These are phyloP conservation scores for Ooceraea biroi DNA, from an alignment of 1,140 invertebrate species.

Conservation along the genomic window DNA sequence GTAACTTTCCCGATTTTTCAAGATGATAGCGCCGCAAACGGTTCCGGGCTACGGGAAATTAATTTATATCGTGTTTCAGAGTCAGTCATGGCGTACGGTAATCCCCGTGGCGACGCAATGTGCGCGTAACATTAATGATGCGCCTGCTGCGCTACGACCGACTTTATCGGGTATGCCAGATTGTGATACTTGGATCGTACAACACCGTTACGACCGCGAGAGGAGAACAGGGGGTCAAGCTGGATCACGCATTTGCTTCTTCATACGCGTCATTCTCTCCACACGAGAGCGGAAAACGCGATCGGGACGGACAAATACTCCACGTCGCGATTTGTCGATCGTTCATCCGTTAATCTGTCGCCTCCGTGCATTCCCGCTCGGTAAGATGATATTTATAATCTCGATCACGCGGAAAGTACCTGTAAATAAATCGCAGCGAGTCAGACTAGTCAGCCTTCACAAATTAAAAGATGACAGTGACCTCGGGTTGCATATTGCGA, in stretches of 20 bases:
- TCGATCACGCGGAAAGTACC: not conserved
- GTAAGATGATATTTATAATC: not conserved
- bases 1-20: not conserved
- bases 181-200: constrained; percentile 51
- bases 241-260: constrained; percentile 15
- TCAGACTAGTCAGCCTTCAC: not conserved
- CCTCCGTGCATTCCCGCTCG: not conserved
- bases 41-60: constrained; percentile 2
- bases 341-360: not conserved
- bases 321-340: not conserved
- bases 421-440: not conserved
- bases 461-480: constrained; percentile 3
- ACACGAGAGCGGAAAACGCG: not conserved
- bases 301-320: too few species aligned
- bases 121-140: constrained; percentile 38
- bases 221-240: constrained; percentile 17
- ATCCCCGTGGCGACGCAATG: constrained; percentile 11
- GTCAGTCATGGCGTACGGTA: not conserved
- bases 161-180: constrained; percentile 59
- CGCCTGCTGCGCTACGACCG: constrained; percentile 27
- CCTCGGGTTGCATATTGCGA: not conserved
- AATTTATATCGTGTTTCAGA: constrained; percentile 26
- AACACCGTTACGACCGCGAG: constrained; percentile 59
- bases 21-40: not conserved
- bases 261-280: not conserved